These are phyloP conservation scores for Ecdyonurus torrentis DNA, from an alignment of 2,888 invertebrate genomes.

Conservation along the genomic window DNA sequence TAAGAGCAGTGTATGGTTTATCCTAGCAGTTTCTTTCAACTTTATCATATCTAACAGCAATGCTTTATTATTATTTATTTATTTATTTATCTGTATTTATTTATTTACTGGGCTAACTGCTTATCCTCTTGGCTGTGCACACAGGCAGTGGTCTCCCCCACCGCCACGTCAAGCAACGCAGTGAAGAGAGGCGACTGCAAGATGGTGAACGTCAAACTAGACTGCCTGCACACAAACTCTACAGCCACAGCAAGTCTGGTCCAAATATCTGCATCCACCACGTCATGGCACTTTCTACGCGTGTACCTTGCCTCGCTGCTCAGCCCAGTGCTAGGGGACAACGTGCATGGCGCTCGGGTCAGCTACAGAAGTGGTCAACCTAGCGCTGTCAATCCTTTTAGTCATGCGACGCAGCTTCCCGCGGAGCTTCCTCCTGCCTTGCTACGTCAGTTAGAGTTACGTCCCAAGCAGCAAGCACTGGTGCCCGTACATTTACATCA, in stretches of 20 bases:
- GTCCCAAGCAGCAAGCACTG: conserved; percentile 15
- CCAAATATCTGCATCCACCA: conserved; percentile 20
- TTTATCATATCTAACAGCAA: no score
- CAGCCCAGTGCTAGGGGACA: conserved; percentile 27
- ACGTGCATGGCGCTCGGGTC: conserved; percentile 22
- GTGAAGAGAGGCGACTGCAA: no score
- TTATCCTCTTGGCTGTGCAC: no score
- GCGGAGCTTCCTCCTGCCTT: conserved; percentile 12
- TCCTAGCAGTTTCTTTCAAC: no score
- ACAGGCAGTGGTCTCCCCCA: no score
- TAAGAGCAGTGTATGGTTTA: no score
- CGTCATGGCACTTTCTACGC: conserved; percentile 22
- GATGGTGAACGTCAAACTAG: no score
- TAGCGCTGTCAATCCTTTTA: conserved; percentile 21
- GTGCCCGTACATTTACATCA: conserved; percentile 25
- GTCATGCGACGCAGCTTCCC: conserved; percentile 15
- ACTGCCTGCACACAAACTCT: no score
- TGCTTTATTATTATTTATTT: no score
- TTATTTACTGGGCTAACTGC: no score
- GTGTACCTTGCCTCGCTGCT: conserved; percentile 23
- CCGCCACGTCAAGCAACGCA: no score
- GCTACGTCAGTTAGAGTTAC: conserved; percentile 16
- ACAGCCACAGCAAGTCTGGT: conserved; percentile 22
- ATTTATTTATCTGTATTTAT: no score
- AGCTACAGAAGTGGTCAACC: conserved; percentile 21